Base-by-base conservation (phyloP, 1,140 invertebrate species). In the Sipha flava region DNA sequence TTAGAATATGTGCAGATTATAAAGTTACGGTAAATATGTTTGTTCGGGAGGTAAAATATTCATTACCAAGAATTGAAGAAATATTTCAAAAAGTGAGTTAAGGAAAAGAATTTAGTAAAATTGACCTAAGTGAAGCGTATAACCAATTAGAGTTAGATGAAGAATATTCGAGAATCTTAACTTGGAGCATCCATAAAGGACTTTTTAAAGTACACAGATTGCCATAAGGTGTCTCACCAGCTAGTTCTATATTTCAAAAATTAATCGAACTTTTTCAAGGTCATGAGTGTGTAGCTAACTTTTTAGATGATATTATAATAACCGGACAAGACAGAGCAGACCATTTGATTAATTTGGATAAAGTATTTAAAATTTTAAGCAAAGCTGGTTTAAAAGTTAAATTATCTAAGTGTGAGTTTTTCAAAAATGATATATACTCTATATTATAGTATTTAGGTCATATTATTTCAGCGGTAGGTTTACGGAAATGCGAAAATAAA, bases 121-220 rank as follows among this genome's bases (percentile, higher is more conserved):
- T 85, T 40, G 83, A 84, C 75, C 62, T 84, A 26, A 62, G 45
- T 6, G 82, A 85, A 52, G 82, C 84, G 1, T 84, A 83, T 79
- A 47, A 82, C 26, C 81, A 85, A 49, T 79, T 85, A 81, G 26
- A 57, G 7, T 80, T 84, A 64, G 80, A 83, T 45, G 82, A 83
- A 26, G 82, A 83, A 68, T 83, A 81, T 52, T 80, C 82, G 16
- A 59, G 80, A 72, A 81, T 85, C 31, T 82, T 83, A 68, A 81
- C 84, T 0, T 77, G 84, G 12, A 84, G 82, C 57, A 84, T 83
- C 34, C 83, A 82, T 66, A 82, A 82, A 64, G 84, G 84, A 12
- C 81, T 81, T 4, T 5, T 84, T 81, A 82, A 79, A 79, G 81
- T 84, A 31, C 84, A 85, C 59, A 59, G 84, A 31, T 72, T 84